phyloP scores from a whole-genome alignment of 2,113 vertebrate genomes.

The Vidua macroura region DNA sequence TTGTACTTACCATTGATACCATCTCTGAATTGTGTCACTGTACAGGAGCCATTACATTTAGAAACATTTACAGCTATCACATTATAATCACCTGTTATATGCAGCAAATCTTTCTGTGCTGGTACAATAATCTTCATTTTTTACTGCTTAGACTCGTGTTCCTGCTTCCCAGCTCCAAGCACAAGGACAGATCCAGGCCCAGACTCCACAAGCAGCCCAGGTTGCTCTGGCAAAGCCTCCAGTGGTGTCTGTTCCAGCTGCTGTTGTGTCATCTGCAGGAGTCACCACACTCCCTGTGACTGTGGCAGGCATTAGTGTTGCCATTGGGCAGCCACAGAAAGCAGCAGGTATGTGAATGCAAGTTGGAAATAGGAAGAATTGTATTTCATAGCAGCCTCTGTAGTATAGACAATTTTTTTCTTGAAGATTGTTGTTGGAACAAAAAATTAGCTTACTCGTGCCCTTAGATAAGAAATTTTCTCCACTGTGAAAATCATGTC shows the following conservation, averaged over 20 bases:
- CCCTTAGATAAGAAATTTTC: background rate
- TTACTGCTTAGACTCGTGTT: conserved; percentile 72
- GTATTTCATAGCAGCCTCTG: background rate
- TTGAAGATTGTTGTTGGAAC: background rate
- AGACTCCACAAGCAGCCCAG: conserved; percentile 81
- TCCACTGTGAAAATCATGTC: background rate
- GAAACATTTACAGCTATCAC: background rate
- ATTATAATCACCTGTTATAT: background rate
- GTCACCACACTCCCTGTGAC: conserved; percentile 87
- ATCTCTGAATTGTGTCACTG: background rate
- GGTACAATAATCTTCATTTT: conserved; percentile 58
- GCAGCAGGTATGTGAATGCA: conserved; percentile 68
- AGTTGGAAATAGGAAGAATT: background rate
- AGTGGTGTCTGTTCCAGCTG: conserved; percentile 84
- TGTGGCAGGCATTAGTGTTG: conserved; percentile 85
- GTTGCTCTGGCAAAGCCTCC: conserved; percentile 89
- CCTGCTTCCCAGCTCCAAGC: conserved; percentile 81
- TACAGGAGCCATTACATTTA: background rate
- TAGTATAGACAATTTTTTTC: background rate
- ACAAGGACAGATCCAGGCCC: conserved; percentile 81
- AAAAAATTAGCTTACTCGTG: background rate
- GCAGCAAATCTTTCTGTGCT: background rate
- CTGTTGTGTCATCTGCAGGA: conserved; percentile 84
- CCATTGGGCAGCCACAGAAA: conserved; percentile 85
- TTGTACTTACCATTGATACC: background rate